Conservation (phyloP, 2,888 invertebrate species). For the Lepeophtheirus nordmannii region DNA sequence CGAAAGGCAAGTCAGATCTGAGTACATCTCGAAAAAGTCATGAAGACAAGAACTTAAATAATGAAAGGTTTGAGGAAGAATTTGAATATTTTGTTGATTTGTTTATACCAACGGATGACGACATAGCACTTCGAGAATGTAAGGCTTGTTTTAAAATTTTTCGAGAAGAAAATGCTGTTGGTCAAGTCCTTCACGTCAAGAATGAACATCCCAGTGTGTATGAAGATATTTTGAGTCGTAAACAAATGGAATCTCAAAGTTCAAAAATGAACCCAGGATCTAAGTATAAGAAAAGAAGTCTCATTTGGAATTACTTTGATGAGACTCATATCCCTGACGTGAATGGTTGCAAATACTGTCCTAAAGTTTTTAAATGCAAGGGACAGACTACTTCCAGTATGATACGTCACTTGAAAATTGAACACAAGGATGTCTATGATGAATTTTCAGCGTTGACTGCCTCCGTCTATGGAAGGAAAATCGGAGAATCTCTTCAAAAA, state of each 20-base stretch:
- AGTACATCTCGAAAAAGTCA: not conserved
- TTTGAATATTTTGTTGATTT: not conserved
- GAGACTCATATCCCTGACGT: not conserved
- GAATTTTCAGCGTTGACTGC: not conserved
- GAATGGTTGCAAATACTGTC: not conserved
- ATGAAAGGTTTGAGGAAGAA: too few species aligned
- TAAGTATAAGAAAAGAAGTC: not conserved
- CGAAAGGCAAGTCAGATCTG: not conserved
- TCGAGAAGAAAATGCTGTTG: not conserved
- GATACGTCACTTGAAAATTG: not conserved
- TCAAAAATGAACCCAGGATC: not conserved
- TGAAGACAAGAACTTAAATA: not conserved
- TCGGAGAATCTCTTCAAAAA: not conserved
- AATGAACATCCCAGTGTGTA: not conserved
- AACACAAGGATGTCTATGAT: not conserved
- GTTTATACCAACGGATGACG: not conserved
- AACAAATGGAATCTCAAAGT: not conserved
- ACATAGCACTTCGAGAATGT: not conserved
- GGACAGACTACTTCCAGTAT: not conserved
- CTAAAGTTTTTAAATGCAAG: not conserved
- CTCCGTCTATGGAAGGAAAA: not conserved
- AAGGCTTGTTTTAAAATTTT: not conserved
- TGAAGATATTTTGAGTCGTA: not conserved
- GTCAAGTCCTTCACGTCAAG: not conserved
- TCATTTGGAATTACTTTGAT: not conserved